Conservation (phyloP, 2,113 vertebrate genomes). For the Lepus americanus region DNA sequence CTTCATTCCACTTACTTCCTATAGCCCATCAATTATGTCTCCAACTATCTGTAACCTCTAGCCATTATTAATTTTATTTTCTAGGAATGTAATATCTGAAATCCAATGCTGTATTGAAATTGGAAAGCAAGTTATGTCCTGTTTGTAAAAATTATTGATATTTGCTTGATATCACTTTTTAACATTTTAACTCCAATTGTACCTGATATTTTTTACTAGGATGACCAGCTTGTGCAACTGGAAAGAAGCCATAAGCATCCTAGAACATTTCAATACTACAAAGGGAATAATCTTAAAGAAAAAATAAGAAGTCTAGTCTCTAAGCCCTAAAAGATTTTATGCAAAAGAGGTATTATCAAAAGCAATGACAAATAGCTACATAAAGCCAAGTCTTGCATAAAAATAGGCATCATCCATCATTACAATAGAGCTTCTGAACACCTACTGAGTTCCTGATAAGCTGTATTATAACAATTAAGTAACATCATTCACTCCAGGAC, state of each 20-base stretch:
- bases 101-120: neutral
- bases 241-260: neutral
- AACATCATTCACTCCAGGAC: neutral
- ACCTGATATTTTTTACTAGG: neutral
- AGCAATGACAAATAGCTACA: conserved; percentile 71
- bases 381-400: conserved; percentile 72
- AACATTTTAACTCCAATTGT: neutral
- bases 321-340: conserved; percentile 47
- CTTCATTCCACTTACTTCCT: neutral
- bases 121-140: neutral
- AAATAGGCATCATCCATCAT: conserved; percentile 76
- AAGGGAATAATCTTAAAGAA: conserved; percentile 4
- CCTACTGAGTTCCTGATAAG: conserved; percentile 64
- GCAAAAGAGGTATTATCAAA: conserved; percentile 70
- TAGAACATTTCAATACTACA: neutral
- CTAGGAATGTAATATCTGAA: conserved; percentile 17
- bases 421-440: conserved; percentile 56
- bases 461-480: conserved; percentile 49
- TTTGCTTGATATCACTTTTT: conserved; percentile 16
- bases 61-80: neutral
- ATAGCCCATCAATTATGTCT: neutral
- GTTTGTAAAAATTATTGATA: conserved; percentile 16
- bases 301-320: conserved; percentile 36
- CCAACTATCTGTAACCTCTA: neutral
- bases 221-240: neutral